Percentiles rank a stretch among this genome's conserved stretches.
These are phyloP conservation scores for Drosophila biarmipes DNA, from an alignment of 1,140 invertebrate genomes.

Conservation along the genomic window DNA sequence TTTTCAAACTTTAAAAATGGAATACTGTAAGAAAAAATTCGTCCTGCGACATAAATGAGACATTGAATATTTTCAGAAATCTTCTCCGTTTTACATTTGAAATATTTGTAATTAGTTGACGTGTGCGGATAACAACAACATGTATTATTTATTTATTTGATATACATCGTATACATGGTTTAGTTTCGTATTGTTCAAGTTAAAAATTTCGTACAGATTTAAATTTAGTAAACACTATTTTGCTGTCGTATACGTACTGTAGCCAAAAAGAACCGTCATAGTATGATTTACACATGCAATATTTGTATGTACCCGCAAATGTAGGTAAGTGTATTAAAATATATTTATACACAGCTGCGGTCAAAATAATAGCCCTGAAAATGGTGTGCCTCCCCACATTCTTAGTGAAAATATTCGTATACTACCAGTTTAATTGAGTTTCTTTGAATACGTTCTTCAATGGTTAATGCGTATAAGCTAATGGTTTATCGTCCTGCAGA, in stretches of 20 bases:
- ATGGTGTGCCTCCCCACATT: not conserved
- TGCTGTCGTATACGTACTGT: constrained; percentile 33
- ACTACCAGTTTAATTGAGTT: constrained; percentile 6
- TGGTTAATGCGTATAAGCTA: constrained; percentile 8
- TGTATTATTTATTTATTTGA: constrained; percentile 15
- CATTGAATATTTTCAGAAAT: not conserved
- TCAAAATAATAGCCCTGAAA: constrained; percentile 8
- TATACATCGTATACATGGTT: constrained; percentile 32
- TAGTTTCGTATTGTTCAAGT: constrained; percentile 34
- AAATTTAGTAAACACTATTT: constrained; percentile 28
- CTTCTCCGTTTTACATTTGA: constrained; percentile 2
- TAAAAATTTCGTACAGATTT: constrained; percentile 31
- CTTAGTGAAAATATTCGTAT: constrained; percentile 6
- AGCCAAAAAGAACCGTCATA: constrained; percentile 32
- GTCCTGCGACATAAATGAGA: not conserved
- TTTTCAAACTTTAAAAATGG: not conserved
- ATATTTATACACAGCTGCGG: constrained; percentile 13
- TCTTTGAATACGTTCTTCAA: constrained; percentile 5
- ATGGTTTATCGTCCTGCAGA: not conserved
- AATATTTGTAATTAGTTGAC: constrained; percentile 7
- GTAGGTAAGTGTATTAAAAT: constrained; percentile 29
- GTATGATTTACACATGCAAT: constrained; percentile 26
- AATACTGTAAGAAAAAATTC: not conserved
- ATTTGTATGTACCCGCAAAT: constrained; percentile 37
- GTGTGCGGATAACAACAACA: constrained; percentile 14